phyloP scores from a whole-genome alignment of 1,140 invertebrate species.

The Limonius californicus region DNA sequence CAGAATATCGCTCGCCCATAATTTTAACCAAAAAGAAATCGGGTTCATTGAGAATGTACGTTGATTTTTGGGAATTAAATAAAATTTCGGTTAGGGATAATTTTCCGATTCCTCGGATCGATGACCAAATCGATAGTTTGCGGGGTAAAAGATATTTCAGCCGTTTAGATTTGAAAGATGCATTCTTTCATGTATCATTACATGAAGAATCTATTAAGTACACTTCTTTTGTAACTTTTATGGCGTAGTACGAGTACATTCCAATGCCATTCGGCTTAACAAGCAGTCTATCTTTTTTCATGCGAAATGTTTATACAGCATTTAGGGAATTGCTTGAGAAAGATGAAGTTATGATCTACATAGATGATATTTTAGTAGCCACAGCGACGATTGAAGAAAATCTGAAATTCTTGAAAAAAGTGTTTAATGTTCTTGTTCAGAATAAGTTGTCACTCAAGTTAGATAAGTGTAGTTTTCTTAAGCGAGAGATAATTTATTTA shows the following conservation, averaged over 20 bases:
- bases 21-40: conserved; percentile 26
- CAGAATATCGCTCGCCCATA: conserved; percentile 22
- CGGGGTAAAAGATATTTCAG: conserved; percentile 22
- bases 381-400: conserved; percentile 22
- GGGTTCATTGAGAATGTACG: conserved; percentile 23
- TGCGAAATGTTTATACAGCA: no score
- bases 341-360: conserved; percentile 22
- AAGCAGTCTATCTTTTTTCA: no score
- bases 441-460: conserved; percentile 23
- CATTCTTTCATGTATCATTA: conserved; percentile 8
- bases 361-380: conserved; percentile 29
- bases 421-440: conserved; percentile 16
- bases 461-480: conserved; percentile 22
- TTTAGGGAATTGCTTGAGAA: conserved; percentile 21
- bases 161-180: conserved; percentile 8
- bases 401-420: conserved; percentile 16
- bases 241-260: no score
- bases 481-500: conserved; percentile 22
- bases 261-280: no score
- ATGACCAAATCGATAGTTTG: conserved; percentile 28
- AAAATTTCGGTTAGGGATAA: conserved; percentile 23
- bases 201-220: not conserved
- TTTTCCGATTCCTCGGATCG: conserved; percentile 28
- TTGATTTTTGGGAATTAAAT: conserved; percentile 28
- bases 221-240: conserved; percentile 18